phyloP scores from a whole-genome alignment of 2,113 vertebrate species.

The Stigmatopora nigra region DNA sequence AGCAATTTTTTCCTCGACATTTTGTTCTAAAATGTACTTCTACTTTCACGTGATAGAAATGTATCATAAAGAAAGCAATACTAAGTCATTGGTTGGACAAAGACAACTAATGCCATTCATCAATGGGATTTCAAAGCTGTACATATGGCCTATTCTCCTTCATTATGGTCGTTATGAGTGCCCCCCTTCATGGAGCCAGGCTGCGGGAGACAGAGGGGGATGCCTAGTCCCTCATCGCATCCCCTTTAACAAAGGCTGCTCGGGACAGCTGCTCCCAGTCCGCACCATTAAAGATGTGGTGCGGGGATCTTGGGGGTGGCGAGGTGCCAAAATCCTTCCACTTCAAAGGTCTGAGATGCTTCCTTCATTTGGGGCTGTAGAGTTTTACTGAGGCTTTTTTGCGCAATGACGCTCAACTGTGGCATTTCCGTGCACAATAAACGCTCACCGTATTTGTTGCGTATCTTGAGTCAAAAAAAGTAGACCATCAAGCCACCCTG shows the following conservation, averaged over 20 bases:
- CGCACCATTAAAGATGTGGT: constrained; percentile 43
- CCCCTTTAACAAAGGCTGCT: constrained; percentile 50
- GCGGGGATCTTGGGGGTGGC: constrained; percentile 39
- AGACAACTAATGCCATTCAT: constrained; percentile 6
- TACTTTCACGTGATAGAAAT: neutral
- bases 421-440: constrained; percentile 29
- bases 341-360: constrained; percentile 53
- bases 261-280: constrained; percentile 55
- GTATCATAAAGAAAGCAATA: neutral
- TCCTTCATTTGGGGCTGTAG: constrained; percentile 35
- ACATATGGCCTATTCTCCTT: constrained; percentile 31
- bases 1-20: neutral
- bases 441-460: constrained; percentile 3
- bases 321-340: constrained; percentile 53
- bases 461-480: neutral
- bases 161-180: constrained; percentile 40
- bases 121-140: constrained; percentile 7
- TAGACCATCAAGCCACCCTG: constrained; percentile 26
- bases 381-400: constrained; percentile 14
- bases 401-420: constrained; percentile 29
- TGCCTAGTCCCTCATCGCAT: constrained; percentile 37
- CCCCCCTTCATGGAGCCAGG: constrained; percentile 41
- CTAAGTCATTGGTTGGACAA: neutral
- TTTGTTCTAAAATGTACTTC: neutral
- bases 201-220: constrained; percentile 27